Percentiles rank a stretch among this genome's conserved stretches.
These are phyloP conservation scores for Pontoporia blainvillei DNA, from an alignment of 2,113 vertebrate genomes.

Conservation along the genomic window DNA sequence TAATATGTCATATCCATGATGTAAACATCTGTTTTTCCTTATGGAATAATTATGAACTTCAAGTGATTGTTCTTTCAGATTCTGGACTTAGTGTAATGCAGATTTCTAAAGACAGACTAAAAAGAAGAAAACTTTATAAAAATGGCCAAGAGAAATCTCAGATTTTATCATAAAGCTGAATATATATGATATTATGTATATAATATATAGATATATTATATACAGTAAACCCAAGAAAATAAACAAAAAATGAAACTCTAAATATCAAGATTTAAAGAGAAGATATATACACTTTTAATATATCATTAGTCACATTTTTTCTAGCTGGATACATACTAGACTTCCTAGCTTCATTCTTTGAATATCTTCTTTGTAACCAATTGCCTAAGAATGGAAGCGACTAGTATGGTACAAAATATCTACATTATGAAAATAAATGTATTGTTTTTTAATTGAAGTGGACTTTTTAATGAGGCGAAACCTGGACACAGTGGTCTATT, in stretches of 20 bases:
- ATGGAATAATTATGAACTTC: slow-evolving; percentile 64
- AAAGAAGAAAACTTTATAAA: background rate
- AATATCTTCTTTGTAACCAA: background rate
- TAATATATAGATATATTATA: background rate
- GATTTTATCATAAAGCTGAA: background rate
- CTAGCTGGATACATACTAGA: background rate
- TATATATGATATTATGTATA: background rate
- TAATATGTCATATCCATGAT: slow-evolving; percentile 54
- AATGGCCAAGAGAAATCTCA: background rate
- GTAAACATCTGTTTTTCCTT: slow-evolving; percentile 48
- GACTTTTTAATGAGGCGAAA: background rate
- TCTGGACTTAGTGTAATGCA: background rate
- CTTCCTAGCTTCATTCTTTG: background rate
- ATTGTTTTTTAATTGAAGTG: slow-evolving; percentile 8
- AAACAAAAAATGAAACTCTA: background rate
- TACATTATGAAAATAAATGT: background rate
- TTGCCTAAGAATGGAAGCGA: background rate
- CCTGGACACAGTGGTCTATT: background rate
- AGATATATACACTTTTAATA: background rate
- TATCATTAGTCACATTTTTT: background rate
- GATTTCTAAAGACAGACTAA: background rate
- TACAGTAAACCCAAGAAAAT: background rate
- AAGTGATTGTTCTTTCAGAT: slow-evolving; percentile 34
- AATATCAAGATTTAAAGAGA: background rate
- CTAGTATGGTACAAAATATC: background rate